Base-by-base conservation (phyloP, 2,888 invertebrate genomes). In the Euplexia lucipara region DNA sequence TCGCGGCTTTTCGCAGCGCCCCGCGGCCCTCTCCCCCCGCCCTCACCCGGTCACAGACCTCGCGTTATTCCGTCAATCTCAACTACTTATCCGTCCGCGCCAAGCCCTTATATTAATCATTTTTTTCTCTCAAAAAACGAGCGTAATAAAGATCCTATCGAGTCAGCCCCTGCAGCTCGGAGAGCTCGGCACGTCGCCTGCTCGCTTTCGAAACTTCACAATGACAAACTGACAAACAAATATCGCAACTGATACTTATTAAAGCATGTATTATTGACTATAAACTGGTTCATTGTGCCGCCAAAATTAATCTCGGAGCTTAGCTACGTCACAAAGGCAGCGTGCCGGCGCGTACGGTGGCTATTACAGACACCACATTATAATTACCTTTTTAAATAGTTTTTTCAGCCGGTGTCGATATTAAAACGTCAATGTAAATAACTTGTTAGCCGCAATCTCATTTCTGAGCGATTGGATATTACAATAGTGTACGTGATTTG, bases 391-490 rank as follows among this genome's bases (percentile, higher is more conserved):
- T 95, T 95, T 94, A 93, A 95, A 94, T 94, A 92, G 94, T 94
- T 95, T 95, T 94, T 92, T 93, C 90, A 88, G 86, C 62, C 86
- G 86, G 84, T 90, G 90, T 91, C 88, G 94, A 93, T 94, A 95
- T 95, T 95, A 95, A 95, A 95, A 95, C 95, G 95, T 95, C 95
- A 95, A 95, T 93, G 95, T 95, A 95, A 95, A 95, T 95, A 95
- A 95, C 95, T 95, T 95, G 95, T 95, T 95, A 95, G 95, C 95
- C 93, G 95, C 95, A 94, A 95, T 95, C 95, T 95, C 95, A 95
- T 95, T 95, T 95, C 95, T 92, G 91, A 90, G 89, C 94, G 94
- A 94, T 95, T 95, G 95, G 94, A 93, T 95, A 94, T 95, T 94
- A 95, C 95, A 95, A 95, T 95, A 93, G 95, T 93, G 95, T 94